Base-by-base conservation (phyloP, 2,797 vertebrate genomes). In the Pangasius mekongensis region DNA sequence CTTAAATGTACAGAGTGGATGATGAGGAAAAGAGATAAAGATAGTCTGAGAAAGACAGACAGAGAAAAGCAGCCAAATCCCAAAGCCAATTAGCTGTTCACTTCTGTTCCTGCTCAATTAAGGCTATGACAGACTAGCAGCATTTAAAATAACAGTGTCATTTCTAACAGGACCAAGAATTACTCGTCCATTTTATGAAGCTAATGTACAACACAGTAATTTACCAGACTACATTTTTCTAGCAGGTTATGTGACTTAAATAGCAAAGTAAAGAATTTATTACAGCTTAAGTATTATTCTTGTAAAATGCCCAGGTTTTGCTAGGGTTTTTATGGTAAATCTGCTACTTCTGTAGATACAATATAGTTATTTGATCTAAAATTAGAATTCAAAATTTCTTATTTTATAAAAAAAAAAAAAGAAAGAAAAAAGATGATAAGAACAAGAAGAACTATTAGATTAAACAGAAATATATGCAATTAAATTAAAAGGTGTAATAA, bases 61-160 rank as follows among this genome's bases (percentile, higher is more conserved):
- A 58, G 49, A 86, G 33, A 91, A 90, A 90, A 89, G 69, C 87
- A 84, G 87, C 9, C 88, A 88, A 91, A 90, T 86, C 89, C 86
- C 69, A 89, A 91, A 90, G 87, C 88, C 90, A 91, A 91, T 89
- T 90, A 92, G 71, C 56, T 86, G 73, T 91, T 90, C 89, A 84
- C 78, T 89, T 91, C 85, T 86, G 64, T 87, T 83, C 73, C 66
- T 82, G 64, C 49, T 27, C 10, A 1, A 58, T 77, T 84, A 84
- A 84, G 47, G 74, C 64, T 43, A 1, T 11, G 27, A 85, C 83
- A 85, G 0, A 13, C 24, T 67, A 80, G 54, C 47, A 33, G 30
- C 60, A 83, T 66, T 89, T 77, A 67, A 84, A 73, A 47, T 36
- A 80, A 60, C 54, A 62, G 3, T 43, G 69, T 54, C 60, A 80